Conservation (phyloP, 2,113 vertebrate species). For the Arvicanthis niloticus region DNA sequence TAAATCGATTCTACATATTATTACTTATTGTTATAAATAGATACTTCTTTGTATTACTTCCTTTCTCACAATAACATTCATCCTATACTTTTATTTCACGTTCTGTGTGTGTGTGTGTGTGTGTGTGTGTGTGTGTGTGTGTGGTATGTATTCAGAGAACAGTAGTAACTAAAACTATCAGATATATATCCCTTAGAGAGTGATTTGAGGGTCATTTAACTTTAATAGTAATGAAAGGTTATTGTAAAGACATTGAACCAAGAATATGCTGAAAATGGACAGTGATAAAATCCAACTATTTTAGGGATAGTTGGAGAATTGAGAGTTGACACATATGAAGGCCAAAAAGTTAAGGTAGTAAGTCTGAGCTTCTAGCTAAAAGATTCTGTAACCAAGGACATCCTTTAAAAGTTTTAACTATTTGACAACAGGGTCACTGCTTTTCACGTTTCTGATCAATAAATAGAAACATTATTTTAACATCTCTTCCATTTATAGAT, state of each 20-base stretch:
- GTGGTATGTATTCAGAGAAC: background rate
- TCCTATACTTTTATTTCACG: background rate
- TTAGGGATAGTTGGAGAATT: too few relatives aligned
- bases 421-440: too few relatives aligned
- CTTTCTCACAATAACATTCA: background rate
- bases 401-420: background rate
- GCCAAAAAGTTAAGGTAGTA: too few relatives aligned
- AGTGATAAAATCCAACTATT: too few relatives aligned
- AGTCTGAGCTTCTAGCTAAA: too few relatives aligned
- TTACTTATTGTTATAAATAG: background rate
- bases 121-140: background rate
- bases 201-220: background rate
- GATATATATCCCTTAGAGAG: background rate
- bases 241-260: background rate
- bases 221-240: background rate
- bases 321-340: background rate
- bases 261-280: background rate
- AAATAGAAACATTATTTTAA: background rate
- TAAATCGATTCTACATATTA: background rate
- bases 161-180: background rate
- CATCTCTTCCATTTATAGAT: background rate
- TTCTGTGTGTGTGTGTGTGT: background rate
- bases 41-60: background rate
- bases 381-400: accelerated
- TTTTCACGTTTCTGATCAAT: background rate